Base-by-base conservation (phyloP, 2,888 invertebrate genomes). In the Lampropteryx suffumata region DNA sequence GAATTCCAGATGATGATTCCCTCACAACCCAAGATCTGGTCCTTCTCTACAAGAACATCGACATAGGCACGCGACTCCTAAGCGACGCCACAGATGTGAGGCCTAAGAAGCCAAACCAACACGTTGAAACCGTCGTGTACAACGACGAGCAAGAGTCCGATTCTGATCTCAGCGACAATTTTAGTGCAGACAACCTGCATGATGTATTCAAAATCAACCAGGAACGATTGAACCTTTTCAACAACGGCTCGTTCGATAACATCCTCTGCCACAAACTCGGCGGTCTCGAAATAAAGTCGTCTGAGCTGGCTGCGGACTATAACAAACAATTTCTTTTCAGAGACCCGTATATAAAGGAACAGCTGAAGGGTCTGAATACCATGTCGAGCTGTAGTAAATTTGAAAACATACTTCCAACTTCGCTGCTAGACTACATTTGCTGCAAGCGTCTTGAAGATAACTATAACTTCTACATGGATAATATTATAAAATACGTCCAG, bases 381-480 rank as follows among this genome's bases (percentile, higher is more conserved):
- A 56, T 77, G 40, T 55, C 71, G 9, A 70, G 60, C 28, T 56
- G 67, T 2, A 64, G 67, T 9, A 68, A 69, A 14, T 62, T 66
- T 1, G 71, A 74, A 4, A 65, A 55, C n/a, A 27, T 79, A 8
- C 64, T 86, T 2, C 82, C 88, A 0, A 63, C 77, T 3, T 82
- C 85, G 4, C 61, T 89, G 35, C 59, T 90, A 2, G 87, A 90
- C 58, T 88, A 82, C 48, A 76, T 89, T 49, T 84, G 82, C 57
- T 82, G 82, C 62, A 84, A 84, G 55, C 75, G 80, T 1, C 61
- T 84, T 3, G 87, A 87, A 55, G 84, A 86, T 36, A 83, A 84
- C 58, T 83, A 81, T 46, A 84, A 77, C 55, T 84, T 87, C 60
- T 82, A 88, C 54, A 85, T 90, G 85, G 89, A 90, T 8, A 87